Evolutionary conservation across 2,888 invertebrate genomes (phyloP), one percentile per base, ranked within the genome.

Genomic region (Drosophila pseudotakahashii): DNA sequence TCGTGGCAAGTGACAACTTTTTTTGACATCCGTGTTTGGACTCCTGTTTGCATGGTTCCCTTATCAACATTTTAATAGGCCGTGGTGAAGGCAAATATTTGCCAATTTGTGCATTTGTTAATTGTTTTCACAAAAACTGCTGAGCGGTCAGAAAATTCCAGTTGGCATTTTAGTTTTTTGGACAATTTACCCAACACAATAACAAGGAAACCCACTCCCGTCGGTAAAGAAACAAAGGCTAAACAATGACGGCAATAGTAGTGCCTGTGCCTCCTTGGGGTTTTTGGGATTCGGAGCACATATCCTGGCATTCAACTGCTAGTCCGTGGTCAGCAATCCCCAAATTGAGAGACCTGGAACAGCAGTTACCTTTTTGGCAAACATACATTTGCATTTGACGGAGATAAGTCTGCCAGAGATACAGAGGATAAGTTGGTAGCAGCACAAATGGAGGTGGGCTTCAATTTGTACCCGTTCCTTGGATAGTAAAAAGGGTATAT

Each of bases 281-380:
- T 34, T 42, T 42, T 30, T 51, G 41, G 41, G 7, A 48, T 48
- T 61, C 47, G 26, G n/a, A 48, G 47, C 60, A 48, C 62, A 63
- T n/a, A 30, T 37, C 39, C 45, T 41, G 11, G 9, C 14, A 16
- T 4, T 34, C 9, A 34, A 48, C 11, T 36, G 45, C 45, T 51
- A 48, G 68, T 70, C 62, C 42, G 70, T 62, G 82, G 81, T 79
- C 82, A 76, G 81, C 80, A 79, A 68, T 62, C 81, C 78, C 62
- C 53, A 69, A 79, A 74, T 67, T 59, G 68, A 81, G 60, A 59
- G 64, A 48, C 48, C 73, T 62, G 55, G 11, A 14, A 16, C 34
- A 67, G 58, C 58, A 58, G 39, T 14, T 54, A 30, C 64, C 61
- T 34, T 45, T 39, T 32, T 5, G 41, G 16, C 23, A 32, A 48